Percentiles rank a stretch among this genome's conserved stretches.
These are phyloP conservation scores for Chymomyza amoena DNA, from an alignment of 2,888 invertebrate species.

Conservation along the genomic window DNA sequence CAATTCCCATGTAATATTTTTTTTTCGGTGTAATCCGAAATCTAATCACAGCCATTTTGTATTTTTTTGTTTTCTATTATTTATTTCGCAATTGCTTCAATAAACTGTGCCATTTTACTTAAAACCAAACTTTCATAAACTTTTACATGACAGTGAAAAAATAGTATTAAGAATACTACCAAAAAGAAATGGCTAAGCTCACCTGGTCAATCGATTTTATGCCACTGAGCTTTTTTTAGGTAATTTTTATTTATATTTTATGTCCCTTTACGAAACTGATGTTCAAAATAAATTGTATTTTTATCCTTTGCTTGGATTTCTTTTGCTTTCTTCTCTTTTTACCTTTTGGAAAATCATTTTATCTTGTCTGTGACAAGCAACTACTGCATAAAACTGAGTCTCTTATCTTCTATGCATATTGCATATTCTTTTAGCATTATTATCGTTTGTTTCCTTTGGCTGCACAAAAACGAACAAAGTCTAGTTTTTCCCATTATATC, in stretches of 20 bases:
- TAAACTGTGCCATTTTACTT: no score
- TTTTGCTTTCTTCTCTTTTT: constrained; percentile 16
- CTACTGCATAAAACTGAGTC: constrained; percentile 36
- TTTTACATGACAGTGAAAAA: not conserved
- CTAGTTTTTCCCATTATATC: constrained; percentile 9
- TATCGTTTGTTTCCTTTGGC: not conserved
- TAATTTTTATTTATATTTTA: not conserved
- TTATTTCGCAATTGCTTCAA: no score
- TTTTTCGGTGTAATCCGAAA: no score
- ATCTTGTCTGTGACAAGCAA: constrained; percentile 63
- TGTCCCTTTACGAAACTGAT: not conserved
- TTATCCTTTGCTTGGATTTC: constrained; percentile 14
- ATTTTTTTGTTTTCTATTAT: no score
- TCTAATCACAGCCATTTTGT: no score
- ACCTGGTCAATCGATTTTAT: not conserved
- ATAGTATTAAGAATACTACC: not conserved
- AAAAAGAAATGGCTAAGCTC: not conserved
- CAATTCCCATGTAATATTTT: no score
- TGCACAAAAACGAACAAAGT: not conserved
- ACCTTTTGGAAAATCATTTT: constrained; percentile 49
- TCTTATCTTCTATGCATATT: constrained; percentile 49
- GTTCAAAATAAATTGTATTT: constrained; percentile 11
- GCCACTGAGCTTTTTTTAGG: not conserved
- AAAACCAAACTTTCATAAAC: not conserved
- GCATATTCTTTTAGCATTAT: not conserved